Conservation (phyloP, 2,797 vertebrate genomes). For the Lacerta agilis region DNA sequence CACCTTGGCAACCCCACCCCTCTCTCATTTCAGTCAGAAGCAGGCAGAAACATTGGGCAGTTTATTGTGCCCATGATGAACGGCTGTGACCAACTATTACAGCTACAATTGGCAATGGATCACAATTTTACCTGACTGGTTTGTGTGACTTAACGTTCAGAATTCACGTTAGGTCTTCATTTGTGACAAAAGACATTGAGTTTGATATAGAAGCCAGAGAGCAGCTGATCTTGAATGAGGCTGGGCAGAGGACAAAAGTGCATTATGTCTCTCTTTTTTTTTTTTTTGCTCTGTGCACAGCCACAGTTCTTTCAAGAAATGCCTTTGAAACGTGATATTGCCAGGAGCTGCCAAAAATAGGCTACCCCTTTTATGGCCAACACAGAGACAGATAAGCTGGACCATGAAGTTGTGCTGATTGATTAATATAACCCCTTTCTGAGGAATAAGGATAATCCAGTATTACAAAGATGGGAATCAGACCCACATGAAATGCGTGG, state of each 20-base stretch:
- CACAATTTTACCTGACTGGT: background rate
- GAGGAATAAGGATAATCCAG: background rate
- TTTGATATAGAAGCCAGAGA: background rate
- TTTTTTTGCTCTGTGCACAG: background rate
- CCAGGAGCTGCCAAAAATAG: background rate
- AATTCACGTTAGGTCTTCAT: background rate
- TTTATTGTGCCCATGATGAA: background rate
- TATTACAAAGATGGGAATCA: background rate
- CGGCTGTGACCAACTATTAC: background rate
- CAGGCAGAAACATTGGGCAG: too few species aligned
- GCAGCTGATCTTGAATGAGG: background rate
- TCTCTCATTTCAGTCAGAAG: background rate
- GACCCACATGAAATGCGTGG: background rate
- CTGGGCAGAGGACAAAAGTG: background rate
- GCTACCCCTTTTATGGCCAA: background rate
- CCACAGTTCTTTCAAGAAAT: background rate
- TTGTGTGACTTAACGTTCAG: background rate
- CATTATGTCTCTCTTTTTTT: background rate
- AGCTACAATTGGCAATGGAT: background rate
- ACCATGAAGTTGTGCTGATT: background rate
- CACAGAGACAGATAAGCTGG: background rate
- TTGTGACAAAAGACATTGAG: background rate
- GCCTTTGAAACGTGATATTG: slow-evolving; percentile 12
- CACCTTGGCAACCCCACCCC: background rate
- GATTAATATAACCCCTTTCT: background rate